Percentiles rank a stretch among this genome's conserved stretches.
Evolutionary conservation across 2,797 vertebrate species (phyloP).

Genomic region (Channa striata): DNA sequence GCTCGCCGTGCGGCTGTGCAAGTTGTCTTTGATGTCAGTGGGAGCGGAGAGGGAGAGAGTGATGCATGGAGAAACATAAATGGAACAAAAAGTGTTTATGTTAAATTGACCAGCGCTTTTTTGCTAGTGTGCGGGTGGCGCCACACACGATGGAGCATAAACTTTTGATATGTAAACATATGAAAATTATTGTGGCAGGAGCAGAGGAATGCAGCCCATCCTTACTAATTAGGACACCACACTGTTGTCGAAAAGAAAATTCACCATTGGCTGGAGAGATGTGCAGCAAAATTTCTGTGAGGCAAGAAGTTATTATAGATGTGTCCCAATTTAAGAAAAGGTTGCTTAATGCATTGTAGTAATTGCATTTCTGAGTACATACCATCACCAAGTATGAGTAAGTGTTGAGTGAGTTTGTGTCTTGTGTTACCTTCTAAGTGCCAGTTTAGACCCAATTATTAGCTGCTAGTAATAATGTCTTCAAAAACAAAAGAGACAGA

Average conservation of each 20-base stretch:
- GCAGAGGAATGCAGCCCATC: not conserved
- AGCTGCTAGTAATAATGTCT: too few species aligned
- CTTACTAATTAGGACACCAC: conserved; percentile 4
- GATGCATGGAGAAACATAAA: conserved; percentile 20
- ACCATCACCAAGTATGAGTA: too few species aligned
- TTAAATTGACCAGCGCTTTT: conserved; percentile 35
- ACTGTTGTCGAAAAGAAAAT: not conserved
- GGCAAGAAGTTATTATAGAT: not conserved
- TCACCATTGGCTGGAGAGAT: not conserved
- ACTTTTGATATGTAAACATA: not conserved
- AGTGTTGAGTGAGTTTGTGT: too few species aligned
- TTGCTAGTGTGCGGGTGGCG: not conserved
- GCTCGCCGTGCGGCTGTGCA: not conserved
- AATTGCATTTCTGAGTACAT: too few species aligned
- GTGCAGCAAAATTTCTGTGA: not conserved
- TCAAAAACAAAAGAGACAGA: too few species aligned
- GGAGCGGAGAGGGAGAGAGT: conserved; percentile 22
- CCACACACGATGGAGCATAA: conserved; percentile 6
- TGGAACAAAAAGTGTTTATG: conserved; percentile 25
- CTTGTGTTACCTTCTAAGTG: too few species aligned
- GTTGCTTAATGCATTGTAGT: too few species aligned
- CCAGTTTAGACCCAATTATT: too few species aligned
- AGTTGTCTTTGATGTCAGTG: conserved; percentile 25
- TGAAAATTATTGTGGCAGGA: not conserved
- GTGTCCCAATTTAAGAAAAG: too few species aligned